phyloP scores from a whole-genome alignment of 2,888 invertebrate species.

The Spisula subtruncata region DNA sequence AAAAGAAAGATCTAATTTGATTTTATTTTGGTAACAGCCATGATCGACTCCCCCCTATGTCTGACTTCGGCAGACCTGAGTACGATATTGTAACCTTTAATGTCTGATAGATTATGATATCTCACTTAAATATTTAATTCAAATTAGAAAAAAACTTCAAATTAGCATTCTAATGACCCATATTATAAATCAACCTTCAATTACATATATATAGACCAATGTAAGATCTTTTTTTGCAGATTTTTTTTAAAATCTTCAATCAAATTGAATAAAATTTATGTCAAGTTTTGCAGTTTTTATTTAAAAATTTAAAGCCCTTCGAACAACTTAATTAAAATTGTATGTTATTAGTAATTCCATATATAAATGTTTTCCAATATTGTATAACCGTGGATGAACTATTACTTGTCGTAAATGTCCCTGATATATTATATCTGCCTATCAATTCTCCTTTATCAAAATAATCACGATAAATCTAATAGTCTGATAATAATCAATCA shows the following conservation, averaged over 20 bases:
- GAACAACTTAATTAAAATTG: background rate
- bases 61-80: too few species aligned
- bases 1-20: too few species aligned
- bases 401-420: background rate
- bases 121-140: too few species aligned
- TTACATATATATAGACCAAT: too few species aligned
- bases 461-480: constrained; percentile 3
- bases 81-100: too few species aligned
- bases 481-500: constrained; percentile 1
- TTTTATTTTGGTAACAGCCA: too few species aligned
- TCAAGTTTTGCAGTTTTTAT: background rate
- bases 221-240: background rate
- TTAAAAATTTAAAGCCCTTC: background rate
- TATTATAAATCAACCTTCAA: background rate
- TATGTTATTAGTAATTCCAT: background rate
- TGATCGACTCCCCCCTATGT: too few species aligned
- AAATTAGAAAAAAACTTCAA: too few species aligned
- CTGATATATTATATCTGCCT: background rate
- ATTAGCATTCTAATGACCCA: background rate
- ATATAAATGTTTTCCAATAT: background rate
- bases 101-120: too few species aligned
- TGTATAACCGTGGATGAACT: background rate
- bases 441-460: background rate
- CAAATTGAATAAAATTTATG: background rate
- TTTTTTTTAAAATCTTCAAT: background rate